Evolutionary conservation across 2,797 vertebrate genomes (phyloP).

Genomic region (Galagoides demidoff): DNA sequence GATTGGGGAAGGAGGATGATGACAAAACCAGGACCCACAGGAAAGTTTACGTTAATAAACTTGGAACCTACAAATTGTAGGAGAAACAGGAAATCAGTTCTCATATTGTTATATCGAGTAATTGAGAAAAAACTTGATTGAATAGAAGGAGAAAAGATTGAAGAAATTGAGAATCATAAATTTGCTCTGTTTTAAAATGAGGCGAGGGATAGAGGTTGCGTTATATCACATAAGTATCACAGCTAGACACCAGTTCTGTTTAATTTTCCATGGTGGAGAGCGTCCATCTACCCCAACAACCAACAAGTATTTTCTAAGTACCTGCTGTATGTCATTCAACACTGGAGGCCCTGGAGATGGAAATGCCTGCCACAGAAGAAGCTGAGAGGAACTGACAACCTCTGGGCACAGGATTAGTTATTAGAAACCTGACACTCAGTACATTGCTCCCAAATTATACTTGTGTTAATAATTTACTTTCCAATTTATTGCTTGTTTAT

Average conservation of each 20-base stretch:
- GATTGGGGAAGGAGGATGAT: background rate
- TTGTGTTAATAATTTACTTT: slow-evolving; percentile 15
- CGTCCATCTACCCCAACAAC: background rate
- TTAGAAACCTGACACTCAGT: background rate
- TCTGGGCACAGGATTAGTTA: background rate
- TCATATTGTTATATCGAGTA: background rate
- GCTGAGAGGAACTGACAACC: background rate
- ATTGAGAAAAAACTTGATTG: background rate
- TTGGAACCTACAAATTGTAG: background rate
- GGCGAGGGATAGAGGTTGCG: background rate
- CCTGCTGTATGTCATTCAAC: background rate
- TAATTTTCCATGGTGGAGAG: background rate
- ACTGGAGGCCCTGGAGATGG: background rate
- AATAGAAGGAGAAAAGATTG: background rate
- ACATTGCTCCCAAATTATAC: background rate
- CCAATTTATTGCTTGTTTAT: background rate
- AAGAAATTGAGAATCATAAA: background rate
- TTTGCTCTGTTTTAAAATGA: background rate
- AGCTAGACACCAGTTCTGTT: background rate
- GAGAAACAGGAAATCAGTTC: background rate
- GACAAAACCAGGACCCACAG: background rate
- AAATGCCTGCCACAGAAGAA: background rate
- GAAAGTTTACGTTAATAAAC: background rate
- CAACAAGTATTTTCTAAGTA: background rate
- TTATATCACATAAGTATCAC: background rate